Conservation (phyloP, 30 jellyfish, hydroid and myxozoan genomes). For the Sanderia malayensis region DNA sequence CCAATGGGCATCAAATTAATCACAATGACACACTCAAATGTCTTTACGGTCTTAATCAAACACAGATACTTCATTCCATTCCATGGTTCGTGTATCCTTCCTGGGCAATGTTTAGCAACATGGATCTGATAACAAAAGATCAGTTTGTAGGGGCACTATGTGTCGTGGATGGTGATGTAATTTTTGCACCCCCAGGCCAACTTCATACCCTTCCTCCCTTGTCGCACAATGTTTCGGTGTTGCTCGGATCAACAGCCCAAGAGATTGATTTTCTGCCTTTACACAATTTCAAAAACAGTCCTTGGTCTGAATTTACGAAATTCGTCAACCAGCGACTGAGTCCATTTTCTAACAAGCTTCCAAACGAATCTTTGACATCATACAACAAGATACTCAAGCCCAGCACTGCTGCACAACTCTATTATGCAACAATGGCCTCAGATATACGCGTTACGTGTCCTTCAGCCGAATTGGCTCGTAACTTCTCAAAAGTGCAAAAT, state of each 20-base stretch:
- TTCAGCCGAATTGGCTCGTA: conserved; percentile 15
- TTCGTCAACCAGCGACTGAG: conserved; percentile 8
- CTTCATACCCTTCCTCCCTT: not conserved
- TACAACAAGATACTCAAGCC: not conserved
- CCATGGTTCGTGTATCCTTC: conserved; percentile 48
- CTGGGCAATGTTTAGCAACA: conserved; percentile 30
- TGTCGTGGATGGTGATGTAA: conserved; percentile 58
- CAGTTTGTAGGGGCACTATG: conserved; percentile 38
- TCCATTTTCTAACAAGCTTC: conserved; percentile 20
- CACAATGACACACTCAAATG: conserved; percentile 32
- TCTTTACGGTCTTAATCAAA: conserved; percentile 33
- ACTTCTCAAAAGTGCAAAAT: conserved; percentile 8
- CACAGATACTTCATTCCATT: conserved; percentile 37
- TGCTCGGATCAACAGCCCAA: conserved; percentile 77
- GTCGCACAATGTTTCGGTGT: conserved; percentile 36
- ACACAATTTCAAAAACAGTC: not conserved
- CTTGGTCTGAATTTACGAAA: not conserved
- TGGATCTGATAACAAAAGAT: conserved; percentile 44
- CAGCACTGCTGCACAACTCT: not conserved
- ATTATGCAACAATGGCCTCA: conserved; percentile 18
- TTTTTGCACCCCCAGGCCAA: conserved; percentile 28
- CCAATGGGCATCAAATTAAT: too few species aligned
- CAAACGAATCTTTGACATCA: not conserved
- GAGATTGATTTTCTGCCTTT: conserved; percentile 34
- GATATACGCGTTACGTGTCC: conserved; percentile 67